These are phyloP conservation scores for Tautogolabrus adspersus DNA, from an alignment of 2,113 vertebrate genomes.

Conservation along the genomic window DNA sequence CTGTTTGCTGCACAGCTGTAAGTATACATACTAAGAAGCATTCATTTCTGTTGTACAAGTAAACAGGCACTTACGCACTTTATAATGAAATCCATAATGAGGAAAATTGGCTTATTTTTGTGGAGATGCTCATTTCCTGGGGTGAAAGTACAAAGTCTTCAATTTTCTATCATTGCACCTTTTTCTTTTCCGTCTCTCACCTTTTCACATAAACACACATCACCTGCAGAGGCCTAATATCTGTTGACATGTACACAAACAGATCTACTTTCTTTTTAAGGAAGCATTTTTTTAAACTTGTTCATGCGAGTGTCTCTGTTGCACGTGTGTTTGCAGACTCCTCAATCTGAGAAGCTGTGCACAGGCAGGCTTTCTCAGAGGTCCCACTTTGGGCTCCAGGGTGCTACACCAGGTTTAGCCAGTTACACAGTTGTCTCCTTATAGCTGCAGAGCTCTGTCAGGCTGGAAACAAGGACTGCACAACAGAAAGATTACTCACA, in stretches of 20 bases:
- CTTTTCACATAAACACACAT: not conserved
- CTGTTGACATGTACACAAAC: not conserved
- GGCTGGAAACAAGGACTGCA: conserved; percentile 61
- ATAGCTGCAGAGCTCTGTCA: conserved; percentile 53
- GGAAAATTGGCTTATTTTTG: not conserved
- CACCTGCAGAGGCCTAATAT: not conserved
- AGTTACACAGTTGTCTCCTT: conserved; percentile 57
- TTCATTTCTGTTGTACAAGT: not conserved
- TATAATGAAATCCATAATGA: not conserved
- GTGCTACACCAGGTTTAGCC: conserved; percentile 63
- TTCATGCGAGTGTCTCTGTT: conserved; percentile 32
- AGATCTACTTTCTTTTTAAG: conserved; percentile 14
- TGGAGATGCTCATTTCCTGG: conserved; percentile 3
- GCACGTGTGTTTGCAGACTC: conserved; percentile 18
- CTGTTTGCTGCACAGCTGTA: conserved; percentile 93
- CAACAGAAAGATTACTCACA: conserved; percentile 66
- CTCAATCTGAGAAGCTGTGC: conserved; percentile 11
- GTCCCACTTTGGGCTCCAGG: conserved; percentile 56
- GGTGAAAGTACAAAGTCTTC: not conserved
- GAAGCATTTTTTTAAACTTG: conserved; percentile 6
- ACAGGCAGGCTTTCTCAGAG: conserved; percentile 38
- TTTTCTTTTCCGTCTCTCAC: not conserved
- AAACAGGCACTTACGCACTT: not conserved
- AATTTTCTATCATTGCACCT: not conserved
- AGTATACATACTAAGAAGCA: conserved; percentile 76